Evolutionary conservation across 1,140 invertebrate species (phyloP), one percentile per base, ranked within the genome.

Genomic region (Drosophila pectinifera): DNA sequence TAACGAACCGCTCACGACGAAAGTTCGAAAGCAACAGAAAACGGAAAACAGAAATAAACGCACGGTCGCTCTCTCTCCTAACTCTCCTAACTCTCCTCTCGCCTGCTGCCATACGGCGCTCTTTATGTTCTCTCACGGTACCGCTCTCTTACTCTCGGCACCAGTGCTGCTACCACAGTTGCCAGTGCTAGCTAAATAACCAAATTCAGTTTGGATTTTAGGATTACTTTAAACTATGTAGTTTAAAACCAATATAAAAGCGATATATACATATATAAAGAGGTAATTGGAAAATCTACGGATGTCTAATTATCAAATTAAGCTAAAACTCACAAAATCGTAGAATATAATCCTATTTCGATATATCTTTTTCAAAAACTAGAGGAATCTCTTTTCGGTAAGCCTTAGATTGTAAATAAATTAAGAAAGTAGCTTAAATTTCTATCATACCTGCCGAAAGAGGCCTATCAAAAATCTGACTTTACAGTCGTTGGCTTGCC

Each of bases 1-100:
- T 51, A 36, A 63, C 59, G 54, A 31, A 63, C 59, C 54, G 59
- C 36, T 63, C 54, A 62, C 59, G 53, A 62, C 59, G 36, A 62
- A 57, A 57, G 51, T 61, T 61, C 14, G 20, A 59, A 58, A 58
- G 18, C 54, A 56, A 56, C 36, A 56, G 56, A 49, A 51, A 58
- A 58, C 46, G 57, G 46, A 54, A 54, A 61, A 53, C 26, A 18
- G 28, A 53, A 53, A 53, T 28, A 36, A 36, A 59, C 57, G 26
- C 46, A 22, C 18, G 45, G 43, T 4, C 14, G 16, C 22, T 49
- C 46, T 46, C 43, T 18, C 16, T 41, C 22, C 22, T 22, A 22
- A 22, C 22, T 22, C n/a, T n/a, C n/a, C n/a, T n/a, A n/a, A n/a
- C n/a, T n/a, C n/a, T n/a, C n/a, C n/a, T 38, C 36, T 38, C 36